Evolutionary conservation across 2,797 vertebrate species (phyloP).

Genomic region (Leptatherina wallacei): DNA sequence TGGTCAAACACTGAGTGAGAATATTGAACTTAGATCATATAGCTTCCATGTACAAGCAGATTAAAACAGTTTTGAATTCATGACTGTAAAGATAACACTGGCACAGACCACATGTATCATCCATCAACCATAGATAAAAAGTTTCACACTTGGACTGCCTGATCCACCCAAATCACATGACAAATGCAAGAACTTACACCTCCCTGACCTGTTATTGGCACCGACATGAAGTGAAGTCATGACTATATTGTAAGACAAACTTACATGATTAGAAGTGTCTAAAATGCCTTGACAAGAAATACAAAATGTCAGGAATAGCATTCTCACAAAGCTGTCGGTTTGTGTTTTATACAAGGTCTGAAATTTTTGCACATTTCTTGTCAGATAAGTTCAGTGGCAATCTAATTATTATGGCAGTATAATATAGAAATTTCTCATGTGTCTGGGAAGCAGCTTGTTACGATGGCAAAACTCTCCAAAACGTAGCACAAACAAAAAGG

Average conservation of each 20-base stretch:
- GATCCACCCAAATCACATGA: constrained; percentile 17
- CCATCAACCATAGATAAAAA: constrained; percentile 15
- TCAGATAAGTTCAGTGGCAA: constrained; percentile 24
- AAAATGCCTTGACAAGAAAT: background rate
- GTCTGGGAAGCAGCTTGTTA: constrained; percentile 23
- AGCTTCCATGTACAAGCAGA: constrained; percentile 32
- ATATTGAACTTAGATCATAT: constrained; percentile 62
- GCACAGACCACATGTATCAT: constrained; percentile 17
- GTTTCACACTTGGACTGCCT: constrained; percentile 10
- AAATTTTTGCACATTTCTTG: constrained; percentile 27
- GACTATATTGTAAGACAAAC: background rate
- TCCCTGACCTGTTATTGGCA: background rate
- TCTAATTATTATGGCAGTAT: constrained; percentile 25
- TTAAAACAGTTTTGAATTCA: constrained; percentile 53
- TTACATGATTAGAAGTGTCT: background rate
- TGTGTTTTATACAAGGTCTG: constrained; percentile 5
- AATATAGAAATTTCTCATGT: background rate
- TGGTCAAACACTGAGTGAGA: constrained; percentile 61
- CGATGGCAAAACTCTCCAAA: constrained; percentile 19
- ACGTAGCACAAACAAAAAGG: constrained; percentile 24
- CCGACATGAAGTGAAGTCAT: background rate
- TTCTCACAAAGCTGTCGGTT: constrained; percentile 1
- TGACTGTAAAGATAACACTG: constrained; percentile 41
- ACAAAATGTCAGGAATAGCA: constrained; percentile 3
- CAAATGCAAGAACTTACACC: constrained; percentile 30